Evolutionary conservation across 2,888 invertebrate genomes (phyloP).

Genomic region (Meandrusa payeni): DNA sequence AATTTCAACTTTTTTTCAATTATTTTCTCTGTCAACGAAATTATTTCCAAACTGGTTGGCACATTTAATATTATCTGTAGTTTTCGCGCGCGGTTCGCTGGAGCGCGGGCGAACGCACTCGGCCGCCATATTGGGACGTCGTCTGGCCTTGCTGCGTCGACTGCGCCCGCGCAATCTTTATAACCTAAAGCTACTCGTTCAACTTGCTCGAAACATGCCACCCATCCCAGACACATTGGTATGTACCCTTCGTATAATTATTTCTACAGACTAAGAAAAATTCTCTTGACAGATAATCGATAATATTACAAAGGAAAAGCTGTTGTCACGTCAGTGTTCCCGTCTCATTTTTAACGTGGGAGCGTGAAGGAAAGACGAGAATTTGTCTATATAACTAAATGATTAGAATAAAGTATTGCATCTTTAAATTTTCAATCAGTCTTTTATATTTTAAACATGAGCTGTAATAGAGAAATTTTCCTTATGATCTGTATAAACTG

Average conservation of each 20-base stretch:
- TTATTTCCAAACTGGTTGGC: constrained; percentile 16
- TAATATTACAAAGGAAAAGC: no score
- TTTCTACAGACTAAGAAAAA: not conserved
- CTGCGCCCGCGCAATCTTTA: constrained; percentile 12
- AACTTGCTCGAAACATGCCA: constrained; percentile 3
- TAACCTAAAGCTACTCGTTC: constrained; percentile 16
- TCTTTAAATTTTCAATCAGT: no score
- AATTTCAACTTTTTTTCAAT: not conserved
- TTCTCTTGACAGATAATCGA: no score
- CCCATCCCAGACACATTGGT: constrained; percentile 5
- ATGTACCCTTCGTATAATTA: not conserved
- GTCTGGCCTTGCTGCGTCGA: constrained; percentile 15
- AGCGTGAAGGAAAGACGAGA: no score
- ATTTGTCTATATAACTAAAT: no score
- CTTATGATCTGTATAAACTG: no score
- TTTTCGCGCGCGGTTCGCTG: constrained; percentile 4
- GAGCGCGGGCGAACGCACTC: constrained; percentile 9
- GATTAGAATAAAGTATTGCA: no score
- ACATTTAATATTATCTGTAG: constrained; percentile 17
- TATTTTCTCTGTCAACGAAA: not conserved
- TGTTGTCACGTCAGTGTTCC: no score
- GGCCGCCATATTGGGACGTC: constrained; percentile 22
- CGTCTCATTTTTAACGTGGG: no score
- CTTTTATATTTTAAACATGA: no score
- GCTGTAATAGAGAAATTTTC: no score